Evolutionary conservation across 1,140 invertebrate species (phyloP).

Genomic region (Drosophila mayri): DNA sequence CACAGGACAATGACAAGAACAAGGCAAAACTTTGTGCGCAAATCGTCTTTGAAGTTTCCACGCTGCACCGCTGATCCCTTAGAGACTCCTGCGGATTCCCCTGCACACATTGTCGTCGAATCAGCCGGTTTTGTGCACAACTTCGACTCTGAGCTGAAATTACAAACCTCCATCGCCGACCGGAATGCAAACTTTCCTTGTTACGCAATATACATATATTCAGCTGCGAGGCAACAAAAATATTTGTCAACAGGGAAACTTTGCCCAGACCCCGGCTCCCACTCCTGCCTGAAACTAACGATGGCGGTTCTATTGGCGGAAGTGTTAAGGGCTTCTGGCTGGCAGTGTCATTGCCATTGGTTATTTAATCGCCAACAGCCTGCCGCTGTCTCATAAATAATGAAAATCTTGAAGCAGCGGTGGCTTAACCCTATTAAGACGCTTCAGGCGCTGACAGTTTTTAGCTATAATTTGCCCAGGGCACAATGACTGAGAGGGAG

Average conservation of each 20-base stretch:
- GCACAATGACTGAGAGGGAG: conserved; percentile 20
- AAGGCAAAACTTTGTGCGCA: conserved; percentile 19
- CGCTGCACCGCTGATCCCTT: conserved; percentile 18
- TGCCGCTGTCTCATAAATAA: conserved; percentile 60
- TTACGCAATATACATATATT: conserved; percentile 64
- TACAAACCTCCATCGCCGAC: conserved; percentile 24
- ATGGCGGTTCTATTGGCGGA: background rate
- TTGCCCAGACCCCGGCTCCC: conserved; percentile 9
- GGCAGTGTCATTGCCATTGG: conserved; percentile 28
- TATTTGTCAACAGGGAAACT: conserved; percentile 61
- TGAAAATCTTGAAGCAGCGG: conserved; percentile 10
- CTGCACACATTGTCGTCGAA: conserved; percentile 45
- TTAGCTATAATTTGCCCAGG: conserved; percentile 57
- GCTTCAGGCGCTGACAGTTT: conserved; percentile 57
- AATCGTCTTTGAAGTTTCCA: conserved; percentile 23
- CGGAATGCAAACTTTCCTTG: conserved; percentile 59
- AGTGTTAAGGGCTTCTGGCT: background rate
- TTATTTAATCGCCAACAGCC: conserved; percentile 56
- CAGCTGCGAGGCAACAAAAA: conserved; percentile 46
- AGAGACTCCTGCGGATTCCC: conserved; percentile 8
- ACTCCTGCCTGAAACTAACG: background rate
- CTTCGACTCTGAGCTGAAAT: conserved; percentile 43
- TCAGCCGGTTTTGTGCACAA: conserved; percentile 43
- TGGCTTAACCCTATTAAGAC: conserved; percentile 65
- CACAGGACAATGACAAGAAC: too few species aligned